Percentiles rank a stretch among this genome's conserved stretches.
Evolutionary conservation across 1,140 invertebrate species (phyloP).

Genomic region (Papilio helenus): DNA sequence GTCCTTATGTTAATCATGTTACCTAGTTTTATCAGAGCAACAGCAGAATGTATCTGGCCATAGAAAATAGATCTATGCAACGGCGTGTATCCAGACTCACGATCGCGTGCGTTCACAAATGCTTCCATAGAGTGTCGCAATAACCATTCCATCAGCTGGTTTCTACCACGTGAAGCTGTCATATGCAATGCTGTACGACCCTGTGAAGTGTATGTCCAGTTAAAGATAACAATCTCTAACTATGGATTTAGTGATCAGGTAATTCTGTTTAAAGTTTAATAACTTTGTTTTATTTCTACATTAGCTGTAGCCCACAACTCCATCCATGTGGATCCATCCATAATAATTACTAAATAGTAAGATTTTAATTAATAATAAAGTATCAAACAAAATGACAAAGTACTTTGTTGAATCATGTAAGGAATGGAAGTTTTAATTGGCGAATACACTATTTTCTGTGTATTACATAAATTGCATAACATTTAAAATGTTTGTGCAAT

Average conservation of each 20-base stretch:
- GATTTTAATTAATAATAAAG: too few relatives aligned
- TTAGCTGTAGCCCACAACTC: too few relatives aligned
- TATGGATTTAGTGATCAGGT: background rate
- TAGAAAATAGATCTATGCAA: constrained; percentile 90
- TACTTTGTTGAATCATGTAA: background rate
- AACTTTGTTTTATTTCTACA: too few relatives aligned
- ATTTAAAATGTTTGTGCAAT: constrained; percentile 4
- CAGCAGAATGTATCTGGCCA: constrained; percentile 87
- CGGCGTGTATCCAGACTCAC: constrained; percentile 89
- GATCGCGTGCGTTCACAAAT: constrained; percentile 86
- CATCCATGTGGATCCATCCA: too few relatives aligned
- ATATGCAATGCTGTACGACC: constrained; percentile 88
- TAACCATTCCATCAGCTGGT: constrained; percentile 87
- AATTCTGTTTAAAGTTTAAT: too few relatives aligned
- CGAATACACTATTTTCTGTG: background rate
- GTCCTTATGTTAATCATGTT: constrained; percentile 34
- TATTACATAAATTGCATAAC: constrained; percentile 9
- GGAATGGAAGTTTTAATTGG: background rate
- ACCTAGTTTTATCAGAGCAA: constrained; percentile 85
- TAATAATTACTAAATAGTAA: too few relatives aligned
- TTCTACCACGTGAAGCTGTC: constrained; percentile 87
- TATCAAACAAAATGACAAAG: too few relatives aligned
- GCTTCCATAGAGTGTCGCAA: constrained; percentile 82
- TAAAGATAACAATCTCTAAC: background rate
- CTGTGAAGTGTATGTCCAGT: constrained; percentile 46